Conservation (phyloP, 2,797 vertebrate genomes). For the Phrynocephalus guinanensis region DNA sequence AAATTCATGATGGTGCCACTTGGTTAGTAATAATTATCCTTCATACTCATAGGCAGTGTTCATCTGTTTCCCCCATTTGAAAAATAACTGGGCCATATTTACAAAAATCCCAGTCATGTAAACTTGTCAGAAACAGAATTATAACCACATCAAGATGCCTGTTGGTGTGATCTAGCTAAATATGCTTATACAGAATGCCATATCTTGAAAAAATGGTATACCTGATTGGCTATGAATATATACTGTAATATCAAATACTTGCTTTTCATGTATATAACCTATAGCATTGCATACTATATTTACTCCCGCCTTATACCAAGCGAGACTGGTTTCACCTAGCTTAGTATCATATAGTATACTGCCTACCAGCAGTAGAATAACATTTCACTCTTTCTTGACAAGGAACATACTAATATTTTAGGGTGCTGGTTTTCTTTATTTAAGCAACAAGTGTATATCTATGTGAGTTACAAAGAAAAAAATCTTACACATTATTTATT, state of each 20-base stretch:
- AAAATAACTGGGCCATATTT: neutral
- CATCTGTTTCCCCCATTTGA: neutral
- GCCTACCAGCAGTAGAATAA: neutral
- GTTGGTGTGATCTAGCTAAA: neutral
- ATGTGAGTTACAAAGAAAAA: neutral
- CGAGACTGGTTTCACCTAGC: neutral
- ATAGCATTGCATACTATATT: neutral
- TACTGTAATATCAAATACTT: neutral
- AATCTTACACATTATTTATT: neutral
- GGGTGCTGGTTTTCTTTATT: neutral
- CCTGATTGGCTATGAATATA: neutral
- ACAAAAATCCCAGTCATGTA: neutral
- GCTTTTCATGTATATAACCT: neutral
- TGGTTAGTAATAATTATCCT: too few relatives aligned
- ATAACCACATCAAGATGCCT: neutral
- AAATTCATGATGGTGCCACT: neutral
- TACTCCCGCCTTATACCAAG: neutral
- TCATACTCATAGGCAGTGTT: neutral
- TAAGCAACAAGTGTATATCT: neutral
- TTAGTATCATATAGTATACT: neutral
- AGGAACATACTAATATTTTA: neutral
- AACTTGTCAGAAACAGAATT: neutral
- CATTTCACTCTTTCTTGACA: neutral
- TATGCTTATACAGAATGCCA: neutral
- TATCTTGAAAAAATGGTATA: neutral